These are phyloP conservation scores for Urocyon cinereoargenteus DNA, from an alignment of 2,797 vertebrate species.

Conservation along the genomic window DNA sequence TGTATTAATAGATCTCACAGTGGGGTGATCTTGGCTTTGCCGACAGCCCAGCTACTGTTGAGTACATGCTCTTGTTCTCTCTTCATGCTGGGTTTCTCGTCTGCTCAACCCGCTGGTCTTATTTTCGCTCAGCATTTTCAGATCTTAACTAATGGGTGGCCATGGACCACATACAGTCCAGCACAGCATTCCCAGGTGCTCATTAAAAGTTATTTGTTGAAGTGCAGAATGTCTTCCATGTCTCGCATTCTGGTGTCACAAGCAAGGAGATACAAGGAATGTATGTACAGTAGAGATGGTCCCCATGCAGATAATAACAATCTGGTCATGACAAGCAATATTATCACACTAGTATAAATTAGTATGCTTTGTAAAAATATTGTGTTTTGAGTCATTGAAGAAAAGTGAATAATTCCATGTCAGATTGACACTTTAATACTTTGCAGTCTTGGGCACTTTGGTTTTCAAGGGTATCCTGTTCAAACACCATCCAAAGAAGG, in stretches of 20 bases:
- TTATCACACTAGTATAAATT: fast-evolving
- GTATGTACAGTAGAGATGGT: fast-evolving
- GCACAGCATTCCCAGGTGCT: not conserved
- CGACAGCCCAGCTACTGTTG: not conserved
- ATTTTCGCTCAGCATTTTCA: not conserved
- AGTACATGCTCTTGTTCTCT: fast-evolving
- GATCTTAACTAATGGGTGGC: not conserved
- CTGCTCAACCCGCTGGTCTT: not conserved
- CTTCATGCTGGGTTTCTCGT: fast-evolving
- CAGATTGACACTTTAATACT: not conserved
- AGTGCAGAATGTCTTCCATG: not conserved
- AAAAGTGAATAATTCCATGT: not conserved
- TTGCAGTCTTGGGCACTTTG: not conserved
- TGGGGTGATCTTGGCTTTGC: not conserved
- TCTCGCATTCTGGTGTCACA: fast-evolving
- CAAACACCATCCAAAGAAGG: not conserved
- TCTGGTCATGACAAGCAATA: not conserved
- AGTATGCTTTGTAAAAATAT: not conserved
- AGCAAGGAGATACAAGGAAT: fast-evolving
- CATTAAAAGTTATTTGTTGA: not conserved
- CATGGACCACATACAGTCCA: fast-evolving
- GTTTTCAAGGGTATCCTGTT: not conserved
- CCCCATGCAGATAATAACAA: not conserved
- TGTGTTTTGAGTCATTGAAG: not conserved
- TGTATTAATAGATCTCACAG: not conserved